These are phyloP conservation scores for Pelochelys cantorii DNA, from an alignment of 2,797 vertebrate genomes.

Conservation along the genomic window DNA sequence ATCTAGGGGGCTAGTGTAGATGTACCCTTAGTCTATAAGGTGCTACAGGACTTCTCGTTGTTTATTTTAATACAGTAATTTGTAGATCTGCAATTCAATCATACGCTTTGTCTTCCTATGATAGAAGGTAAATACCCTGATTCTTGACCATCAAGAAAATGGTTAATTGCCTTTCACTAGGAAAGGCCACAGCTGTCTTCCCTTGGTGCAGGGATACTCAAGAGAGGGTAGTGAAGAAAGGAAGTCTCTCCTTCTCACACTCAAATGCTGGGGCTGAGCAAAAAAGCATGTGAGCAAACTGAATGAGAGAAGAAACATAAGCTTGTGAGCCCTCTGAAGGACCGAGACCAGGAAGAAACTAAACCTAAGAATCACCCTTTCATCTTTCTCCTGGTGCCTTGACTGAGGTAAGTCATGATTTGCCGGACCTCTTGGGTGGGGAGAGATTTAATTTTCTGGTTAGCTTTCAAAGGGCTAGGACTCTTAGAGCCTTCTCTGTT, in stretches of 20 bases:
- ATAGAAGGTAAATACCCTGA: not conserved
- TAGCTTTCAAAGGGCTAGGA: not conserved
- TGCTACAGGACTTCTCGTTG: no score
- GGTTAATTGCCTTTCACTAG: not conserved
- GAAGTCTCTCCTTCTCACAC: not conserved
- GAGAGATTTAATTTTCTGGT: not conserved
- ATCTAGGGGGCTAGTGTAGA: no score
- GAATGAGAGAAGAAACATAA: not conserved
- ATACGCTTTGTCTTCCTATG: not conserved
- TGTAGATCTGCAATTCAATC: not conserved
- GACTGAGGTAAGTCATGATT: not conserved
- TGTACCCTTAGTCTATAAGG: no score
- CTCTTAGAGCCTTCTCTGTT: not conserved
- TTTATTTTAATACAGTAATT: not conserved
- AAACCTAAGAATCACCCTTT: no score
- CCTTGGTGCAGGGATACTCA: not conserved
- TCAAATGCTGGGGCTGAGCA: not conserved
- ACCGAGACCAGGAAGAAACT: no score
- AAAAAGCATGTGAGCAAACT: not conserved
- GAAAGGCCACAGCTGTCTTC: not conserved
- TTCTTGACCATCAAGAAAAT: not conserved
- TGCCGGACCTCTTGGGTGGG: not conserved
- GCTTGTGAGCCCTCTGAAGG: no score
- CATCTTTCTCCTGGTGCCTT: not conserved
- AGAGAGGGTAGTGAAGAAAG: not conserved